Conservation (phyloP, 2,888 invertebrate genomes). For the Caenorhabditis sp. region DNA sequence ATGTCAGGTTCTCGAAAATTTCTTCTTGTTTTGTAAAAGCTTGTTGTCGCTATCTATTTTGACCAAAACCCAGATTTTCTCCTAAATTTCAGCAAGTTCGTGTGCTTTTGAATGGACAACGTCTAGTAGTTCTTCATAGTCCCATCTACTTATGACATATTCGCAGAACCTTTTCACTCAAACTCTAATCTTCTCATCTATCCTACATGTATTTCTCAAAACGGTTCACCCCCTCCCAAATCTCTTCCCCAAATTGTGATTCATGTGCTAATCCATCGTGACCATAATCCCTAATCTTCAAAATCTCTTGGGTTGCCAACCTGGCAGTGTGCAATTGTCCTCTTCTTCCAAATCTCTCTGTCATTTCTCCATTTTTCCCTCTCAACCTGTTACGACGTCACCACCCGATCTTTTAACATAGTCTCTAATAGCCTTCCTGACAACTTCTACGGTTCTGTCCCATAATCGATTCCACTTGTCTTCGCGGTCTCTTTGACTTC, state of each 20-base stretch:
- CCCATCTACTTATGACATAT: not conserved
- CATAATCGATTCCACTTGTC: slow-evolving; percentile 24
- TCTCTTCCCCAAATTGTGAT: slow-evolving; percentile 17
- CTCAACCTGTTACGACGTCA: slow-evolving; percentile 21
- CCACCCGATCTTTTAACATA: slow-evolving; percentile 11
- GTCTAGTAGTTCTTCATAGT: too few species aligned
- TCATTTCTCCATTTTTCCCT: not conserved
- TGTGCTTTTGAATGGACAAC: too few species aligned
- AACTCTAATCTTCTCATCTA: slow-evolving; percentile 8
- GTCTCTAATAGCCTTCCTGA: not conserved
- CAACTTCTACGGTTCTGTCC: slow-evolving; percentile 18
- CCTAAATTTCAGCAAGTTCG: too few species aligned
- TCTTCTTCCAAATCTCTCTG: not conserved
- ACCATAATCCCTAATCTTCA: slow-evolving; percentile 6
- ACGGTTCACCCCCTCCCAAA: slow-evolving; percentile 3
- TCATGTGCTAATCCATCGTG: slow-evolving; percentile 1
- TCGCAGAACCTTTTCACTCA: not conserved
- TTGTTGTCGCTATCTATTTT: too few species aligned
- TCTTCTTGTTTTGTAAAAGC: not conserved
- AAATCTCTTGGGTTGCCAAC: slow-evolving; percentile 15
- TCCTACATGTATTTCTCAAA: slow-evolving; percentile 9
- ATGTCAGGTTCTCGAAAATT: slow-evolving; percentile 17
- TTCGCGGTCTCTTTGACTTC: slow-evolving; percentile 15
- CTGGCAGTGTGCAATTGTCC: slow-evolving; percentile 21
- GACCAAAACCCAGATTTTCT: too few species aligned